phyloP scores from a whole-genome alignment of 2,888 invertebrate genomes.

The Crossocerus cetratus region DNA sequence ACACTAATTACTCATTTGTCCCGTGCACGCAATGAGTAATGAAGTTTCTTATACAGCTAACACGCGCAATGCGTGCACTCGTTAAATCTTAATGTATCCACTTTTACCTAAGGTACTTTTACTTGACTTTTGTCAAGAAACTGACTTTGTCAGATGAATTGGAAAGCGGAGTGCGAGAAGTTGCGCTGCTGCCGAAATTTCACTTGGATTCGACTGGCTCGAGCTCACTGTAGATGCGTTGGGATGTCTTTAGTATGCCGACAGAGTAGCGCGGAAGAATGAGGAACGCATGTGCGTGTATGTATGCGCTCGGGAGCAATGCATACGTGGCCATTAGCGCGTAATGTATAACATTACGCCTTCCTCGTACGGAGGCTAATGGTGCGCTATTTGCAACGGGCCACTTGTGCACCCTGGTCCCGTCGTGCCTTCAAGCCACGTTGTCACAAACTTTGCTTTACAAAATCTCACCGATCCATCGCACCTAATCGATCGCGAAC shows the following conservation, averaged over 20 bases:
- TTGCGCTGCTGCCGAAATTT: too few relatives aligned
- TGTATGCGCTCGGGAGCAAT: slow-evolving; percentile 60
- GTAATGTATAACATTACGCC: slow-evolving; percentile 70
- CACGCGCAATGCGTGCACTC: not conserved
- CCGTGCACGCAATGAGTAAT: slow-evolving; percentile 45
- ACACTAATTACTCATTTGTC: slow-evolving; percentile 66
- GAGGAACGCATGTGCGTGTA: slow-evolving; percentile 57
- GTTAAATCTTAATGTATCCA: too few relatives aligned
- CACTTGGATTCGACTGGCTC: too few relatives aligned
- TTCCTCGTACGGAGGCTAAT: slow-evolving; percentile 63
- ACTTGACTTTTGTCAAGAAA: too few relatives aligned
- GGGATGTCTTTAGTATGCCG: slow-evolving; percentile 36
- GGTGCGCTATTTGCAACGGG: slow-evolving; percentile 63
- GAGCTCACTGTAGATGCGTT: too few relatives aligned
- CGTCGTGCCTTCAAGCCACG: slow-evolving; percentile 28
- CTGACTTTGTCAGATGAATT: too few relatives aligned
- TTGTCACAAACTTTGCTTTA: slow-evolving; percentile 18
- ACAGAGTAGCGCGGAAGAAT: slow-evolving; percentile 54
- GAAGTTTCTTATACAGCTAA: slow-evolving; percentile 35
- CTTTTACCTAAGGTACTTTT: too few relatives aligned
- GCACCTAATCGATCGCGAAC: too few relatives aligned
- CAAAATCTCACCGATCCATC: too few relatives aligned
- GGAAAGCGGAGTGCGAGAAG: too few relatives aligned
- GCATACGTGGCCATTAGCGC: slow-evolving; percentile 64
- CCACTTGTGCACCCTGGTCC: slow-evolving; percentile 44